phyloP scores from a whole-genome alignment of 2,888 invertebrate genomes.

The Portevinia maculata region DNA sequence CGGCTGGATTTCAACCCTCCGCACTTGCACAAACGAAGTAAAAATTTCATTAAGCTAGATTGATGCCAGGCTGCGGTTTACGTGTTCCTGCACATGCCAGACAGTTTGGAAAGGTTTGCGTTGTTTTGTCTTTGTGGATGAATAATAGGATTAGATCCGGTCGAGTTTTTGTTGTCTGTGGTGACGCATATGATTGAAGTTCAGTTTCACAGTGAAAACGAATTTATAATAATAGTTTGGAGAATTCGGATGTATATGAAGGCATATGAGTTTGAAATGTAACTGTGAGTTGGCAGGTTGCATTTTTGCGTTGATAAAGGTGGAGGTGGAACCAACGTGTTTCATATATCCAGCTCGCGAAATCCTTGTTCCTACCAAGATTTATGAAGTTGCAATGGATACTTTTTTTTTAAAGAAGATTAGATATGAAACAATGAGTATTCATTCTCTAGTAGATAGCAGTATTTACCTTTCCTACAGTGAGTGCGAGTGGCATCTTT shows the following conservation, averaged over 20 bases:
- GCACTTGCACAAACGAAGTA: constrained; percentile 47
- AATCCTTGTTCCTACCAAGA: too few relatives aligned
- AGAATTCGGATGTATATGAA: background rate
- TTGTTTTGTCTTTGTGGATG: constrained; percentile 4
- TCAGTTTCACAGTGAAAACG: constrained; percentile 1
- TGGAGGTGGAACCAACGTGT: too few relatives aligned
- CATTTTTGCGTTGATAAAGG: too few relatives aligned
- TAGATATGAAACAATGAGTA: too few relatives aligned
- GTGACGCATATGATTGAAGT: constrained; percentile 23
- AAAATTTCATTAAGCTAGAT: constrained; percentile 68
- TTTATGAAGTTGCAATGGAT: too few relatives aligned
- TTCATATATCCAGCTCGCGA: too few relatives aligned
- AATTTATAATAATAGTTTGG: constrained; percentile 5
- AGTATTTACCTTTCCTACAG: too few relatives aligned
- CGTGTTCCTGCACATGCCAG: constrained; percentile 40
- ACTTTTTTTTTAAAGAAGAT: too few relatives aligned
- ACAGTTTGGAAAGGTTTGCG: constrained; percentile 26
- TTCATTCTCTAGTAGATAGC: too few relatives aligned
- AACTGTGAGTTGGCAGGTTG: too few relatives aligned
- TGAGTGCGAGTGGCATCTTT: too few relatives aligned
- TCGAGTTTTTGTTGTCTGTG: constrained; percentile 9
- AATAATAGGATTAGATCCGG: constrained; percentile 64
- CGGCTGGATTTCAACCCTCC: constrained; percentile 22
- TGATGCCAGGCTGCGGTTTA: constrained; percentile 62
- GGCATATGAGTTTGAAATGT: background rate